Evolutionary conservation across 2,888 invertebrate species (phyloP).

Genomic region (Drosophila monieri): DNA sequence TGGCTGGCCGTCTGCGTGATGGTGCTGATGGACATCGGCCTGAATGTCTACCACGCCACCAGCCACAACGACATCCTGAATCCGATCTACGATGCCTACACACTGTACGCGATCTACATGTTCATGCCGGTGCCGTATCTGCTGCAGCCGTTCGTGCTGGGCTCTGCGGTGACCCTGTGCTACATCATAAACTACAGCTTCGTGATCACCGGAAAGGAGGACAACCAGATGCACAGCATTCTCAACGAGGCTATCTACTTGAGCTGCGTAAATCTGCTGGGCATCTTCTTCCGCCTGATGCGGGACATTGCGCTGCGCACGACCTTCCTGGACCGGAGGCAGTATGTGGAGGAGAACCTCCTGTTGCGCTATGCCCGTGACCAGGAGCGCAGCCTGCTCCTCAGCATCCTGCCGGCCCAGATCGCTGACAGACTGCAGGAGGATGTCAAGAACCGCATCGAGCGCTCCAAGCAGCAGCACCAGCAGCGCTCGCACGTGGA

Average conservation of each 20-base stretch:
- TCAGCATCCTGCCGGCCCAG: constrained; percentile 94
- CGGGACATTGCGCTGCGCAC: constrained; percentile 94
- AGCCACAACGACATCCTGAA: constrained; percentile 85
- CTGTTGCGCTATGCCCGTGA: constrained; percentile 92
- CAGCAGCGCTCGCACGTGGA: constrained; percentile 46
- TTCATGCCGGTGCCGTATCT: constrained; percentile 92
- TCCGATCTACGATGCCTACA: constrained; percentile 89
- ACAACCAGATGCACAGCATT: constrained; percentile 83
- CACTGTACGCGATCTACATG: constrained; percentile 91
- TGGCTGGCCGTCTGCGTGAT: constrained; percentile 85
- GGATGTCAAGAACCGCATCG: constrained; percentile 86
- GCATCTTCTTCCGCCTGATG: constrained; percentile 94
- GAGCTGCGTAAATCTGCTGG: constrained; percentile 91
- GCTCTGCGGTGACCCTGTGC: constrained; percentile 87
- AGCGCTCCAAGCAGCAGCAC: constrained; percentile 84
- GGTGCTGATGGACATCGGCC: constrained; percentile 86
- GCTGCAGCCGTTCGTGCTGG: constrained; percentile 88
- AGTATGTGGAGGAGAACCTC: constrained; percentile 93
- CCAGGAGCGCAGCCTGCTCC: constrained; percentile 94
- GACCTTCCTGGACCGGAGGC: constrained; percentile 93
- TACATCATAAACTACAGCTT: constrained; percentile 87
- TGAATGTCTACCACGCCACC: constrained; percentile 87
- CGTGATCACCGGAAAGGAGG: constrained; percentile 80
- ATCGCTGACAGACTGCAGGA: constrained; percentile 88
- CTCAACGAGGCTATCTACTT: constrained; percentile 86